Conservation (phyloP, 2,113 vertebrate genomes). For the Tetraodon nigroviridis region DNA sequence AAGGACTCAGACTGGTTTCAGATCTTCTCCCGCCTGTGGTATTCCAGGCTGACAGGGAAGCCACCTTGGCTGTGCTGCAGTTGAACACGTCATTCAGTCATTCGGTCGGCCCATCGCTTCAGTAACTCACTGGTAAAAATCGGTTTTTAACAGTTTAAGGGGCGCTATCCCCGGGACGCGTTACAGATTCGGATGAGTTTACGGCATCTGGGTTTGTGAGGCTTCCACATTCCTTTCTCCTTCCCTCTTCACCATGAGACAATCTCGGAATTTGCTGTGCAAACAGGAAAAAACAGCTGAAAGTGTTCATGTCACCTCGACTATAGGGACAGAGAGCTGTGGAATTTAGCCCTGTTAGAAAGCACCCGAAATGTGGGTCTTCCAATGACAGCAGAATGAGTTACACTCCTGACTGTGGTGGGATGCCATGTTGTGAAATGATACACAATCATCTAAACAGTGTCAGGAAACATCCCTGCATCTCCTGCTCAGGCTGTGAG, state of each 20-base stretch:
- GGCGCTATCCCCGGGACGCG: slow-evolving; percentile 13
- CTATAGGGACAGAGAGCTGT: slow-evolving; percentile 37
- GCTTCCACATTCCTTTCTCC: slow-evolving; percentile 46
- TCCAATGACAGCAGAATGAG: neutral
- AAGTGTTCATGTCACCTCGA: slow-evolving; percentile 51
- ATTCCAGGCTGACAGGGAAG: too few relatives aligned
- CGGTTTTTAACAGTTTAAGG: slow-evolving; percentile 25
- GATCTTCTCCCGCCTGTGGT: neutral
- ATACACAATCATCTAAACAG: neutral
- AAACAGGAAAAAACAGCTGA: slow-evolving; percentile 61
- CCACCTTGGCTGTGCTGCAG: too few relatives aligned
- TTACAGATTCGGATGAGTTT: slow-evolving; percentile 55
- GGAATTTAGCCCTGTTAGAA: slow-evolving; percentile 44
- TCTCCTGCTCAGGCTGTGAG: slow-evolving; percentile 20
- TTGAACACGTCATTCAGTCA: slow-evolving; percentile 33
- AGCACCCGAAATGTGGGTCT: slow-evolving; percentile 5
- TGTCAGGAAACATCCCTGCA: slow-evolving; percentile 16
- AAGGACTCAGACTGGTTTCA: slow-evolving; percentile 14
- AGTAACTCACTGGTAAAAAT: slow-evolving; percentile 35
- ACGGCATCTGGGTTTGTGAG: slow-evolving; percentile 49
- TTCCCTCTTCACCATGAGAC: slow-evolving; percentile 48
- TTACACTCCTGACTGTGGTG: neutral
- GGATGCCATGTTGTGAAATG: neutral
- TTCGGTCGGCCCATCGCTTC: slow-evolving; percentile 11
- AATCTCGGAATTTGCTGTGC: slow-evolving; percentile 63